phyloP scores from a whole-genome alignment of 1,140 invertebrate genomes.

The Episyrphus balteatus region DNA sequence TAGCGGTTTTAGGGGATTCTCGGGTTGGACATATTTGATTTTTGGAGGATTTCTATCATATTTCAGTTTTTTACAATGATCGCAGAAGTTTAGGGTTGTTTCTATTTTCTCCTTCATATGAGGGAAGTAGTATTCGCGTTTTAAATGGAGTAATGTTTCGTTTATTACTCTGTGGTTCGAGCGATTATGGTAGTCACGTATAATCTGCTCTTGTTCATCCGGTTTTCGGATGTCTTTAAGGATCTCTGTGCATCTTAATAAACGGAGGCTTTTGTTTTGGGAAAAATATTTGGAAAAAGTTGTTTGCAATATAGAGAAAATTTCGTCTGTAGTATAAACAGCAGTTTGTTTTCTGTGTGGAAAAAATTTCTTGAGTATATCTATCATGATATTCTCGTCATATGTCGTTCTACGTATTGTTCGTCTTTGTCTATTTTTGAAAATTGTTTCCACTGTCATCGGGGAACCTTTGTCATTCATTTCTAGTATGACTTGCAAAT shows the following conservation, averaged over 20 bases:
- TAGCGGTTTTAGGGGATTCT: constrained; percentile 13
- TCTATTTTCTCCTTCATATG: constrained; percentile 20
- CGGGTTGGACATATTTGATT: constrained; percentile 12
- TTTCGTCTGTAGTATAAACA: constrained; percentile 11
- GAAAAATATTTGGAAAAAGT: constrained; percentile 11
- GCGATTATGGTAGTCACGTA: constrained; percentile 27
- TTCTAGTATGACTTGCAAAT: constrained; percentile 8
- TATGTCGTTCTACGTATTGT: constrained; percentile 4
- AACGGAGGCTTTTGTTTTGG: constrained; percentile 15
- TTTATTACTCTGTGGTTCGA: constrained; percentile 26
- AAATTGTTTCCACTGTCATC: constrained; percentile 7
- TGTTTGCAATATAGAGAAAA: constrained; percentile 4
- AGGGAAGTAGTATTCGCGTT: constrained; percentile 30
- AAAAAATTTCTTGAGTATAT: constrained; percentile 13
- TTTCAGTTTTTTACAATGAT: constrained; percentile 17
- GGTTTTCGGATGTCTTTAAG: constrained; percentile 18
- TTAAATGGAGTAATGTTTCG: constrained; percentile 28
- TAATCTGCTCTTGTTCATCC: constrained; percentile 18
- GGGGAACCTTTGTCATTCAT: constrained; percentile 1
- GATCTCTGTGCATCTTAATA: constrained; percentile 13
- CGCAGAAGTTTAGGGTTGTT: constrained; percentile 15
- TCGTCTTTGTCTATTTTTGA: constrained; percentile 8
- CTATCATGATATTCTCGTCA: constrained; percentile 5
- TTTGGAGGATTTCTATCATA: constrained; percentile 18
- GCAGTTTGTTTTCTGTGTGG: constrained; percentile 6